Base-by-base conservation (phyloP, 2,888 invertebrate genomes). In the Endotricha flammealis region DNA sequence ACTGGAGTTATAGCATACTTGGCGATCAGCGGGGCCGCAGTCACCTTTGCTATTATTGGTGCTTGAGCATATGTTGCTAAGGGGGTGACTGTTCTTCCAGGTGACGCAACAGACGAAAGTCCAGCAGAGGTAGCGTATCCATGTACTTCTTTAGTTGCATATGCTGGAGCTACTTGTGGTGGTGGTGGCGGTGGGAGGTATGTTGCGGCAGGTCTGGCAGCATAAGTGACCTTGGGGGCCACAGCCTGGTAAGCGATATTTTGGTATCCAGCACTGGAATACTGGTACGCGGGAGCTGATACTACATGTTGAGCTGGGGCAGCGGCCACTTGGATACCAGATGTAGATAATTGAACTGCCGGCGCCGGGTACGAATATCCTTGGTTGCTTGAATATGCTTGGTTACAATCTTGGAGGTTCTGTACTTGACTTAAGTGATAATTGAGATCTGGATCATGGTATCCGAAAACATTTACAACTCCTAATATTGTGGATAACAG, bases 281-380 rank as follows among this genome's bases (percentile, higher is more conserved):
- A 55, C 24, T 51, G 49, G 32, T 57, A 45, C 3, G 55, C 31
- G 2, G 68, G 61, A 11, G 64, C 51, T 8, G 57, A 50, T 23
- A 53, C 42, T 10, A 57, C 36, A 9, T 56, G 44, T 35, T 56
- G 48, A 4, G 44, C 37, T 8, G 55, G 57, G 0, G 47, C 46
- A 16, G 53, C 50, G 6, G 58, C 57, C 7, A 57, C 53, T 42
- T 78, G 76, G 29, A 73, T 52, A 29, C 81, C 74, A 27, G 75
- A 51, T 5, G 74, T 64, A 2, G 88, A 78, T 17, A 90, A 72
- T 54, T 89, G 89, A 1, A 89, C 69, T 12, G 87, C 62, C 2
- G 90, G 90, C 2, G 82, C 74, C 22, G 87, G 73, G 61, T 90
- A 90, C 1, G 86, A 72, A 57, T 90, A 90, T 2, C 90, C 90